These are phyloP conservation scores for Drosophila leonis DNA, from an alignment of 2,888 invertebrate species.

Conservation along the genomic window DNA sequence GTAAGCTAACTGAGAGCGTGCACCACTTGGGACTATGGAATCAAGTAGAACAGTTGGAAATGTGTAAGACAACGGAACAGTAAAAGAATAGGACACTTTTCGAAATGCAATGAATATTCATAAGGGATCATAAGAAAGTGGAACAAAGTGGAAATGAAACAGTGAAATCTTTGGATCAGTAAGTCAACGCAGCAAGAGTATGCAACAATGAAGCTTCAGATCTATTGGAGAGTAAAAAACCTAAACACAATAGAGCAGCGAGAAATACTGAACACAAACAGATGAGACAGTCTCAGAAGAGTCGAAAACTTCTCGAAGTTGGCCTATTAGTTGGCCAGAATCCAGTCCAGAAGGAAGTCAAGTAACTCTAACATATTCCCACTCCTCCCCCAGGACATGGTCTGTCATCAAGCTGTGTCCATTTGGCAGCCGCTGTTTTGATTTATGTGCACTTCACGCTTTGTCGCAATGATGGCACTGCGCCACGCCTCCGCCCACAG, in stretches of 20 bases:
- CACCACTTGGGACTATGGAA: neutral
- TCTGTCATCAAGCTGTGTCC: constrained; percentile 42
- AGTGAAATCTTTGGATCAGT: no score
- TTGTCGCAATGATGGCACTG: constrained; percentile 47
- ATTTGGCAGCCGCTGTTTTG: constrained; percentile 66
- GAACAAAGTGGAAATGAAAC: neutral
- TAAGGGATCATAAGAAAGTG: neutral
- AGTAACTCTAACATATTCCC: neutral
- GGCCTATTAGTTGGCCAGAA: neutral
- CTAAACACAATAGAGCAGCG: neutral
- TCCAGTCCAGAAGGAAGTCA: neutral
- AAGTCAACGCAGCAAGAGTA: no score
- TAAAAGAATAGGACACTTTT: no score
- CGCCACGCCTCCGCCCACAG: constrained; percentile 24
- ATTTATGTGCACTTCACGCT: constrained; percentile 74
- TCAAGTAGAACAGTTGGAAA: neutral
- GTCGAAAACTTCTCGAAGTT: neutral
- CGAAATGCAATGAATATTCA: neutral
- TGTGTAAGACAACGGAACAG: neutral
- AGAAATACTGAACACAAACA: neutral
- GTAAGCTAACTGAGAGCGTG: neutral
- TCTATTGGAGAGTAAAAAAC: no score
- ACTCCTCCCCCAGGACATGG: neutral
- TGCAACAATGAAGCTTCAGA: no score
- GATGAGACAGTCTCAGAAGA: neutral